Base-by-base conservation (phyloP, 1,140 invertebrate genomes). In the Platyscapa corneri region DNA sequence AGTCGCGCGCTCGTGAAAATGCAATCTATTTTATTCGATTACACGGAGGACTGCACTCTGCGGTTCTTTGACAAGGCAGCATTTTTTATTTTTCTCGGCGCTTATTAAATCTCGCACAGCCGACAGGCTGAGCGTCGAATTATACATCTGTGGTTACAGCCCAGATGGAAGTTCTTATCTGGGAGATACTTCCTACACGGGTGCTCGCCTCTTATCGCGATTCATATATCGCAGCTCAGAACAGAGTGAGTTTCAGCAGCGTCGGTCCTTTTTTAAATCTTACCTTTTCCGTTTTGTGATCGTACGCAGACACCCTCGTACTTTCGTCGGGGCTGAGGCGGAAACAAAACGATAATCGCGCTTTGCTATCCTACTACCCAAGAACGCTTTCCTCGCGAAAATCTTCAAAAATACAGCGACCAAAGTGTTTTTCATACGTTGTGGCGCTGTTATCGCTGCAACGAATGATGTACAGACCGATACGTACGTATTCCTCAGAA, bases 401-500 rank as follows among this genome's bases (percentile, higher is more conserved):
- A 18, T 18, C 18, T 53, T 53, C 49, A 53, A 53, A 53, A 53
- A 18, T 18, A 18, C 49, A 18, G 7, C 49, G 8, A 14, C 16
- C 7, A 53, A 53, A 53, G 49, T 18, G 16, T 18, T 53, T 53
- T 53, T 53, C 16, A 18, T 53, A 53, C 10, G 18, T 18, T 53
- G 8, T 18, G 49, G 18, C 10, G 12, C 46, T 49, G 46, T 14
- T n/a, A 32, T 72, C 82, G 67, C 90, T 89, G 89, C 88, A 84
- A 27, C 56, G n/a, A 12, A 88, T 91, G 90, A 91, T 91, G 88
- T 86, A 92, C 91, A 86, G 88, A 88, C 86, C 87, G 87, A 89
- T 87, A 91, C 91, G 89, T 90, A 37, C 16, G 16, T 53, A 16
- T 18, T 53, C 49, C 18, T 53, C 7, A 18, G 49, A 2, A 46